phyloP scores from a whole-genome alignment of 2,113 vertebrate species.

The Hippocampus mohnikei region DNA sequence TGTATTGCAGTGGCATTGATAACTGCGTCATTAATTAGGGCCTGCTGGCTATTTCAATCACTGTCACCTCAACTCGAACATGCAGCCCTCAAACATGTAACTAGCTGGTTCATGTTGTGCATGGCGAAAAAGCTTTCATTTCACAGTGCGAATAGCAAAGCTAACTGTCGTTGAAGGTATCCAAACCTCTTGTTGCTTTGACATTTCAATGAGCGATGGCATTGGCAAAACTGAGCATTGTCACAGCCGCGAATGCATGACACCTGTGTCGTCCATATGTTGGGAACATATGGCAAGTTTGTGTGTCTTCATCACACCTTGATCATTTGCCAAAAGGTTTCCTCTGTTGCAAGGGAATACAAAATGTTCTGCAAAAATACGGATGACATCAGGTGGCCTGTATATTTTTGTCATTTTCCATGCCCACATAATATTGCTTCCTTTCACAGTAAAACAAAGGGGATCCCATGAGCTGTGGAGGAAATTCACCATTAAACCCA shows the following conservation, averaged over 20 bases:
- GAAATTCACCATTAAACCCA: neutral
- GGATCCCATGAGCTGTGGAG: neutral
- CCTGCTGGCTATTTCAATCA: neutral
- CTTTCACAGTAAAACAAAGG: neutral
- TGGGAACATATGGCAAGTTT: conserved; percentile 18
- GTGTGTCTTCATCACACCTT: conserved; percentile 18
- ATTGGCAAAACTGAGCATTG: conserved; percentile 41
- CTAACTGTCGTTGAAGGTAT: conserved; percentile 13
- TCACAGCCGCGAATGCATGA: conserved; percentile 17
- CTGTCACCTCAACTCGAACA: neutral
- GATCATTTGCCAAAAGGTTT: conserved; percentile 14
- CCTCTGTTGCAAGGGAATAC: neutral
- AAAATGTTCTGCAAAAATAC: conserved; percentile 2
- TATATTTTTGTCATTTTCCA: neutral
- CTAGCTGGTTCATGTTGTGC: neutral
- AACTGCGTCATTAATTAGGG: neutral
- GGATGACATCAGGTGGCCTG: neutral
- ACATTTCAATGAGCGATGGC: conserved; percentile 53
- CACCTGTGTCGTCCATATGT: conserved; percentile 24
- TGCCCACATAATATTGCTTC: neutral
- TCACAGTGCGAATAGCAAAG: neutral
- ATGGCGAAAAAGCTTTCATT: neutral
- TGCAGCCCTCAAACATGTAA: neutral
- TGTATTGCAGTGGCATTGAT: neutral
- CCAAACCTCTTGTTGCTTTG: conserved; percentile 9